Evolutionary conservation across 2,113 vertebrate genomes (phyloP).

Genomic region (Elanus axillaris): DNA sequence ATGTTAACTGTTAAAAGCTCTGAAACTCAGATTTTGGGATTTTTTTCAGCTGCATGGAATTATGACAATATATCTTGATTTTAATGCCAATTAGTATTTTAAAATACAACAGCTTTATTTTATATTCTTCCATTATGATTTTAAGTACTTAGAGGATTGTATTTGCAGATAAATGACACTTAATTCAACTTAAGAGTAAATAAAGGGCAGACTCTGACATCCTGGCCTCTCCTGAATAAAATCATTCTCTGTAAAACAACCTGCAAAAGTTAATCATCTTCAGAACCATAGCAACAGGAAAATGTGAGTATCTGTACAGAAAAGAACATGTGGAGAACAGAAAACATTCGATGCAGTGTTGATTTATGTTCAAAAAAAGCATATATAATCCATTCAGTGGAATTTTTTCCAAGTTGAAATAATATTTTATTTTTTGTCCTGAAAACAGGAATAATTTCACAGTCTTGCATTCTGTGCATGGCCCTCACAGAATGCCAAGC

Average conservation of each 20-base stretch:
- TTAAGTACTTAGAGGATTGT: background rate
- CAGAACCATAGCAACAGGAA: background rate
- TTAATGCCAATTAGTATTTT: background rate
- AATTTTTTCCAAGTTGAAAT: background rate
- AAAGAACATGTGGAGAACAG: background rate
- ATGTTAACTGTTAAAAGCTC: background rate
- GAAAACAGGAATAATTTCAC: constrained; percentile 9
- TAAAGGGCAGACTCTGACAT: background rate
- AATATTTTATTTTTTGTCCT: background rate
- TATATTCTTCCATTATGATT: background rate
- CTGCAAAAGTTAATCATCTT: background rate
- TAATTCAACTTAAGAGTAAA: background rate
- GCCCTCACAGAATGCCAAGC: constrained; percentile 27
- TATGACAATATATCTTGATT: background rate
- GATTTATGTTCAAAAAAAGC: background rate
- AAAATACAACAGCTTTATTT: background rate
- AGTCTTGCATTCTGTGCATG: background rate
- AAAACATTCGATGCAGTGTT: background rate
- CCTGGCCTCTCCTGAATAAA: background rate
- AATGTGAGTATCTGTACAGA: background rate
- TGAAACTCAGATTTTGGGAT: background rate
- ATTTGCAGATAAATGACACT: background rate
- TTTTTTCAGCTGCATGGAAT: background rate
- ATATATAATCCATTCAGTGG: background rate
- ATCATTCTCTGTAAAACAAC: background rate